Conservation (phyloP, 2,888 invertebrate genomes). For the Oscheius myriophilus region DNA sequence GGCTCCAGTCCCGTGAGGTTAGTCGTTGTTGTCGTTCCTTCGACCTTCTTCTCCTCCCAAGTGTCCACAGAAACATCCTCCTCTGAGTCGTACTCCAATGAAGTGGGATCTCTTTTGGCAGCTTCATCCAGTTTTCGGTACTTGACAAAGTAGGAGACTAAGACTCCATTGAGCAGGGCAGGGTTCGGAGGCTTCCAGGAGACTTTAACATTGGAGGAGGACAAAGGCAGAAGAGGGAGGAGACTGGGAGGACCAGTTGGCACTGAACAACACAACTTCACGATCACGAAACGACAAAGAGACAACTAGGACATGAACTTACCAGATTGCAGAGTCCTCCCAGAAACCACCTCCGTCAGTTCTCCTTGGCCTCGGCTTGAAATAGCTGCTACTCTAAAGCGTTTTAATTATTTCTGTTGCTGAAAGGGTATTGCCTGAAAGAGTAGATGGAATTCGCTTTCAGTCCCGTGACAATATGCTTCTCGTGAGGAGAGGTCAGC, state of each 20-base stretch:
- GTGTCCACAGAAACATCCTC: conserved; percentile 22
- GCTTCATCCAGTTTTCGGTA: conserved; percentile 28
- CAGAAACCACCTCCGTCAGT: conserved; percentile 90
- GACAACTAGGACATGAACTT: conserved; percentile 19
- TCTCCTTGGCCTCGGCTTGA: conserved; percentile 93
- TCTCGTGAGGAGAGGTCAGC: conserved; percentile 57
- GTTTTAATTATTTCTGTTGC: not conserved
- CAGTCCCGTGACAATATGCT: conserved; percentile 82
- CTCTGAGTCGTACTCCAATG: conserved; percentile 78
- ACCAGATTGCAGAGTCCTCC: conserved; percentile 81
- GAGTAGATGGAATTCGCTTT: conserved; percentile 96
- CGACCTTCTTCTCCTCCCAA: conserved; percentile 33
- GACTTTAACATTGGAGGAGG: conserved; percentile 14
- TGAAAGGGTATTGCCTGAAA: conserved; percentile 74
- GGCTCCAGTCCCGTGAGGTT: conserved; percentile 46
- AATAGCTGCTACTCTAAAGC: conserved; percentile 93
- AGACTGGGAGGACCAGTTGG: conserved; percentile 26
- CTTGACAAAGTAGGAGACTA: conserved; percentile 21
- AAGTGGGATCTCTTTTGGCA: conserved; percentile 78
- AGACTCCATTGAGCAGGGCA: conserved; percentile 84
- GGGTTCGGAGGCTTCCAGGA: conserved; percentile 80
- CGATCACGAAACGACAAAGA: conserved; percentile 23
- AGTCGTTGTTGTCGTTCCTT: conserved; percentile 34
- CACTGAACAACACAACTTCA: conserved; percentile 31
- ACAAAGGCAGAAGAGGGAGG: conserved; percentile 16